phyloP scores from a whole-genome alignment of 2,888 invertebrate species.

The Anticlea derivata region DNA sequence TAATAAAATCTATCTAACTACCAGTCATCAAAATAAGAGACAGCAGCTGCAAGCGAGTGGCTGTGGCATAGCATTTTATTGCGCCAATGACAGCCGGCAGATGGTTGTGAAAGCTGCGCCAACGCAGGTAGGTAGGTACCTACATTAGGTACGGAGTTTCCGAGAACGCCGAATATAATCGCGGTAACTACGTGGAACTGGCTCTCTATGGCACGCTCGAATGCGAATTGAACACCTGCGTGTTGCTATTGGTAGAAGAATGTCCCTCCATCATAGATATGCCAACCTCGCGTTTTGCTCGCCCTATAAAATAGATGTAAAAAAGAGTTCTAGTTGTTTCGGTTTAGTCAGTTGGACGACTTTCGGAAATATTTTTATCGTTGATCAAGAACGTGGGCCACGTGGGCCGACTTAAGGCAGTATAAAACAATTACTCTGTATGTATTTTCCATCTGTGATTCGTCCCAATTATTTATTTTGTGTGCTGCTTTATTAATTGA shows the following conservation, averaged over 20 bases:
- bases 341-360: no score
- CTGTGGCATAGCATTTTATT: slow-evolving; percentile 17
- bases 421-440: no score
- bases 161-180: slow-evolving; percentile 81
- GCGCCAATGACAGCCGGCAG: slow-evolving; percentile 67
- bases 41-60: slow-evolving; percentile 44
- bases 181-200: slow-evolving; percentile 68
- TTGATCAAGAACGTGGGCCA: no score
- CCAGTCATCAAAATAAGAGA: no score
- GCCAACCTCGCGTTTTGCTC: no score
- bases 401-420: no score
- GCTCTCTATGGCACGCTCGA: slow-evolving; percentile 61
- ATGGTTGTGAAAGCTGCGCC: slow-evolving; percentile 74
- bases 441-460: no score
- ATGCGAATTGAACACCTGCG: slow-evolving; percentile 70
- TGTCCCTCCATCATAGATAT: neutral
- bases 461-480: no score
- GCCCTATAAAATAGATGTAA: no score
- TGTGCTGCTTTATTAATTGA: no score
- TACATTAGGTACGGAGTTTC: slow-evolving; percentile 54
- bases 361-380: no score
- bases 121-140: slow-evolving; percentile 74
- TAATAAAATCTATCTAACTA: neutral
- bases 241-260: neutral
- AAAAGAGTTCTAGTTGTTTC: no score